A percentile compares a stretch with the other conserved stretches of the same genome.
These are phyloP conservation scores for Sebastes matsubarae DNA, from an alignment of 2,797 vertebrate genomes.

Conservation along the genomic window DNA sequence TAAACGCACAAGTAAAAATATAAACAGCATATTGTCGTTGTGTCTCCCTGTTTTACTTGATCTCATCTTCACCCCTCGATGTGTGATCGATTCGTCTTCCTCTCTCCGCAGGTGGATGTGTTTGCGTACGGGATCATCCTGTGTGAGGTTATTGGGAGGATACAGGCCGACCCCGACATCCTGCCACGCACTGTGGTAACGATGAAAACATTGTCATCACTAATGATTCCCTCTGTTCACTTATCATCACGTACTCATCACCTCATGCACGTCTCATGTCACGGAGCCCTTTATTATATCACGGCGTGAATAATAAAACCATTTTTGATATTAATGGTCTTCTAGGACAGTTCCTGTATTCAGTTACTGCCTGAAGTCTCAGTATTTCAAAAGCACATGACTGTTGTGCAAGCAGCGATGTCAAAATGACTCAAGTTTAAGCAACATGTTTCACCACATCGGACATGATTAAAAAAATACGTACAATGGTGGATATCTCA, in stretches of 20 bases:
- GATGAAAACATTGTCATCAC: not conserved
- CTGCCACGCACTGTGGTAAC: conserved; percentile 93
- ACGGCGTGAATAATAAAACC: not conserved
- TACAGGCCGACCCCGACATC: conserved; percentile 95
- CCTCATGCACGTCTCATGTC: not conserved
- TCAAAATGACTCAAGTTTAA: conserved; percentile 3
- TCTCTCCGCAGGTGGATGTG: conserved; percentile 87
- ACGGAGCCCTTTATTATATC: not conserved
- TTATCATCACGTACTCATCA: conserved; percentile 8
- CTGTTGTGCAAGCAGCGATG: conserved; percentile 18
- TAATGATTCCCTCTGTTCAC: not conserved
- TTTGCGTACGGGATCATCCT: conserved; percentile 96
- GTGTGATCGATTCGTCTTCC: not conserved
- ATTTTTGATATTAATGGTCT: not conserved
- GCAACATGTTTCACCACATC: not conserved
- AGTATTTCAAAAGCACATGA: not conserved
- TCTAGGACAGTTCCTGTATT: not conserved
- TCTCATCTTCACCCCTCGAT: no score
- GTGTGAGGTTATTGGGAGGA: conserved; percentile 92
- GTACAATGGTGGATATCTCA: not conserved
- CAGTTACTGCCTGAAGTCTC: not conserved
- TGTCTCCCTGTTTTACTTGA: not conserved
- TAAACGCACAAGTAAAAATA: not conserved
- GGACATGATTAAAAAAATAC: not conserved
- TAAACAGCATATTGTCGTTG: not conserved